A percentile compares a stretch with the other conserved stretches of the same genome.
Evolutionary conservation across 2,888 invertebrate species (phyloP).

Genomic region (Gerris lacustris): DNA sequence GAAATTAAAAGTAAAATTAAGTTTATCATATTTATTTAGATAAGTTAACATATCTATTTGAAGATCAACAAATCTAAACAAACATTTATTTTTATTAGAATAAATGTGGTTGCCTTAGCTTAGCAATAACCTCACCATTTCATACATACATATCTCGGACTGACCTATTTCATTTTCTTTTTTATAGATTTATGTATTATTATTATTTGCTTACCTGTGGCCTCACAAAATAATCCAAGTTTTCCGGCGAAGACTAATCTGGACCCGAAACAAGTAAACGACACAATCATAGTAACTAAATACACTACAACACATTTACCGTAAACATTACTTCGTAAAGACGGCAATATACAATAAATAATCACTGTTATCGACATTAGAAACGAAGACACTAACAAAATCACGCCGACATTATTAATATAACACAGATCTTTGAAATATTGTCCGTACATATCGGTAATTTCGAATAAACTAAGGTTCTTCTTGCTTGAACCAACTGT

Average conservation of each 20-base stretch:
- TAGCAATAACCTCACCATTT: too few relatives aligned
- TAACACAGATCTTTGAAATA: neutral
- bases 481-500: neutral
- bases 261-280: neutral
- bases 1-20: too few relatives aligned
- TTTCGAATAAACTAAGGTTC: neutral
- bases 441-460: neutral
- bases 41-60: too few relatives aligned
- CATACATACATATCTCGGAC: too few relatives aligned
- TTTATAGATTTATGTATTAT: too few relatives aligned
- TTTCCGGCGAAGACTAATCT: neutral
- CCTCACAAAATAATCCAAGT: neutral
- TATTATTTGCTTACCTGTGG: neutral
- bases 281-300: neutral
- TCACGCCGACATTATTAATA: neutral
- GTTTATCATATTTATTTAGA: too few relatives aligned
- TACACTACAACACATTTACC: neutral
- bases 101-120: too few relatives aligned
- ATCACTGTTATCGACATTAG: neutral
- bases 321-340: neutral
- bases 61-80: too few relatives aligned
- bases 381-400: neutral
- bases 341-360: neutral
- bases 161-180: too few relatives aligned
- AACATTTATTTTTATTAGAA: too few relatives aligned